Base-by-base conservation (phyloP, 2,888 invertebrate genomes). In the Lepas anatifera region DNA sequence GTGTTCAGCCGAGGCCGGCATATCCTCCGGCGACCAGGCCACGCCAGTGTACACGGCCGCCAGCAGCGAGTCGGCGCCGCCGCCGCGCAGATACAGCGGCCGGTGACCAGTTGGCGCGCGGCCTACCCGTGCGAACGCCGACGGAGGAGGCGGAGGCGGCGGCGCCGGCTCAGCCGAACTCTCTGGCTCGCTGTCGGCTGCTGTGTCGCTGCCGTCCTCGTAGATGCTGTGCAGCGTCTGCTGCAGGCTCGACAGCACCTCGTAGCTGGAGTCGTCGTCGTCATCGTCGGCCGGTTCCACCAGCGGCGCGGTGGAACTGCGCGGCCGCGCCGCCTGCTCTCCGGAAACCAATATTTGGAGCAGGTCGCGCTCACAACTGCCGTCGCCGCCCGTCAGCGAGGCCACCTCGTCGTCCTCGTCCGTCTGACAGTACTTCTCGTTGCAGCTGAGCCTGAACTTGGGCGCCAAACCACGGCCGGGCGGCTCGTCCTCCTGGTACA, bases 401-500 rank as follows among this genome's bases (percentile, higher is more conserved):
- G 29, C 58, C 11, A 69, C 73, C 71, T 70, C 6, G 18, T 7
- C 58, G 32, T 29, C 73, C 46, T 77, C 77, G 64, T 84, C 84
- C 0, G 86, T 86, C 78, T 86, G 86, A 73, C 85, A 84, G 70
- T 80, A 82, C 76, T 85, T 85, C 74, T 85, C 84, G 74, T 81
- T 83, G 35, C 76, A 81, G 83, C 72, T 82, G n/a, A 87, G 82
- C 76, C 86, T 84, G 79, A 89, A 90, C 77, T 89, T 89, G 74
- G 89, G 83, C 67, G 85, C 80, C 78, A 87, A 85, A 41, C 81
- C 82, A 68, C 78, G 74, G 10, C 72, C 71, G 22, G 73, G 50
- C 25, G 73, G 68, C 70, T 74, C 74, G 66, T 74, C 76, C 74
- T 81, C 80, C 68, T 81, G 80, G 75, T 80, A 83, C 73, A 82